These are phyloP conservation scores for Tenebrio molitor DNA, from an alignment of 1,140 invertebrate genomes.

Conservation along the genomic window DNA sequence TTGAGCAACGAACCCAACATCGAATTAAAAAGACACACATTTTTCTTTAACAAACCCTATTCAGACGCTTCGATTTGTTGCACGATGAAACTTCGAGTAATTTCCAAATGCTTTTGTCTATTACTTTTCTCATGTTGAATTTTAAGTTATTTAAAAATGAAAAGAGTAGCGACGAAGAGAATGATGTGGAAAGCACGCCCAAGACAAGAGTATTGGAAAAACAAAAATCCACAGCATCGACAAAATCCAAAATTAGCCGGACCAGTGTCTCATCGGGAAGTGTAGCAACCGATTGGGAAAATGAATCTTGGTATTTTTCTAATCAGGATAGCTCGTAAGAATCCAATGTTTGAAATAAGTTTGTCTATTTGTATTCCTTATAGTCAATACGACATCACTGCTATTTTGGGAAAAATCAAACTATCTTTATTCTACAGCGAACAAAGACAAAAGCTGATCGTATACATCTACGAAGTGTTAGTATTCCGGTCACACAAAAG, in stretches of 20 bases:
- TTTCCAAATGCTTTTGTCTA: conserved; percentile 1
- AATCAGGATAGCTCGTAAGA: not conserved
- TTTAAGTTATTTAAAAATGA: conserved; percentile 19
- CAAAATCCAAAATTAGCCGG: not conserved
- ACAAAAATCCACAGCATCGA: conserved; percentile 11
- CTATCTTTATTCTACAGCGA: conserved; percentile 87
- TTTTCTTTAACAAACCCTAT: conserved; percentile 4
- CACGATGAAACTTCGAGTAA: conserved; percentile 36
- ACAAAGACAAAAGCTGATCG: conserved; percentile 81
- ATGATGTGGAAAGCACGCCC: not conserved
- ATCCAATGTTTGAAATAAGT: conserved; percentile 35
- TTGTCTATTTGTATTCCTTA: too few species aligned
- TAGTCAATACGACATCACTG: not conserved
- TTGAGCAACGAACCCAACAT: conserved; percentile 82
- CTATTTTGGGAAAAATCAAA: conserved; percentile 64
- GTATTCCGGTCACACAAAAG: conserved; percentile 61
- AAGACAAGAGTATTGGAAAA: conserved; percentile 1
- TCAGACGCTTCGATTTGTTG: conserved; percentile 14
- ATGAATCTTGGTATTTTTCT: not conserved
- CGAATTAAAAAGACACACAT: conserved; percentile 61
- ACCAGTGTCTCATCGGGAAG: not conserved
- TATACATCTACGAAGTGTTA: conserved; percentile 94
- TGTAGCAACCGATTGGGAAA: not conserved
- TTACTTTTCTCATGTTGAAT: conserved; percentile 8
- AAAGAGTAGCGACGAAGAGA: conserved; percentile 3